Base-by-base conservation (phyloP, 2,888 invertebrate species). In the Lasioglossum marginatum region DNA sequence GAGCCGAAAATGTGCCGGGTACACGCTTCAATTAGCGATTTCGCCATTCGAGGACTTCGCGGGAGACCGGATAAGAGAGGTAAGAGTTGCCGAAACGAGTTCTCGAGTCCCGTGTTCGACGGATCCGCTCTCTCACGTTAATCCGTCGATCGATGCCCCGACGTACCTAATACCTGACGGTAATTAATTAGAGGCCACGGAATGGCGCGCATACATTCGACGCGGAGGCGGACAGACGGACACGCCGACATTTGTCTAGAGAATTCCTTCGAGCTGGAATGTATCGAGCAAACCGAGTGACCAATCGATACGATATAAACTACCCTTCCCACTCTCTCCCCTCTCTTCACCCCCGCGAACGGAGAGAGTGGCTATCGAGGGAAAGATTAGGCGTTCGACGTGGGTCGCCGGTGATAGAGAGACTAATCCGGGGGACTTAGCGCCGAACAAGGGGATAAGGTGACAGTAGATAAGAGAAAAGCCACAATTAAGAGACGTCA, bases 381-480 rank as follows among this genome's bases (percentile, higher is more conserved):
- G 90, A 93, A 93, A 94, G 94, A 94, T 95, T 94, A 94, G 91
- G 90, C 91, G 89, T 88, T 88, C 89, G 91, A 94, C 92, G 93
- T 92, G 93, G 94, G 93, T 92, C 91, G 91, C 88, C 91, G 92
- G 92, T 92, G 95, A 95, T 94, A 94, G 93, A 94, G 93, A 92
- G 92, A 93, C 93, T 95, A 94, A 95, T 94, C 95, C 94, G 60
- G 79, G 85, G 86, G 92, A 90, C 92, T 93, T 92, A 89, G 78
- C 79, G 79, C 73, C 86, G 88, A 82, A 88, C 82, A 80, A 86
- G 80, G 90, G 91, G 90, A 88, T 91, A 92, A 93, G 93, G 94
- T 94, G 95, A 95, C 95, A 94, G 94, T 92, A 94, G 95, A 95
- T 95, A 95, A 94, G 93, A 92, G 92, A 84, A 92, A 92, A 93